Conservation (phyloP, 2,113 vertebrate genomes). For the Zosterops borbonicus region DNA sequence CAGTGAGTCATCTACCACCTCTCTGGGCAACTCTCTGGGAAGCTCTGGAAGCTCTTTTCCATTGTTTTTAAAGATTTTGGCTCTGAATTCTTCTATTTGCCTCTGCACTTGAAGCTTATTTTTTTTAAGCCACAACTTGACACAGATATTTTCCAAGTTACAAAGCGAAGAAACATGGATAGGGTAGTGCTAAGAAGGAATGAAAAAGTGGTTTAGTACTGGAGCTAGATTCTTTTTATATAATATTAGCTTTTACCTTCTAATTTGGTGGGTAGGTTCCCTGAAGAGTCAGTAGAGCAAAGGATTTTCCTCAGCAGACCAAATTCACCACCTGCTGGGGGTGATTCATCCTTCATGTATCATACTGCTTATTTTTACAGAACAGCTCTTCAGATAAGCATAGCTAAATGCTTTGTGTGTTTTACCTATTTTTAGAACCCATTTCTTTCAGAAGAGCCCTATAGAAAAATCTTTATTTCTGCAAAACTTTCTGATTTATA, state of each 20-base stretch:
- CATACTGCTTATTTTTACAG: not conserved
- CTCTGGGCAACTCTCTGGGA: not conserved
- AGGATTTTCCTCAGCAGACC: not conserved
- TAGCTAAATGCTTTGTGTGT: not conserved
- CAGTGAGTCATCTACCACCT: not conserved
- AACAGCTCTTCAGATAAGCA: not conserved
- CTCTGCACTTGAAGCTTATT: not conserved
- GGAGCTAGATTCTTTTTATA: not conserved
- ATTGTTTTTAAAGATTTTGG: not conserved
- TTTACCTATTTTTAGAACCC: not conserved
- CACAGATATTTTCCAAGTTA: not conserved
- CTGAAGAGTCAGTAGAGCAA: not conserved
- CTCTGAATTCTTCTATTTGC: not conserved
- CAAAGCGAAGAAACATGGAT: accelerated
- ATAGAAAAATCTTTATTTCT: not conserved
- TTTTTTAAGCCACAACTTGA: not conserved
- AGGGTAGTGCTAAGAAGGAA: not conserved
- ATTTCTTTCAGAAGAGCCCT: not conserved
- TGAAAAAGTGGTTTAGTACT: not conserved
- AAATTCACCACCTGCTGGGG: accelerated
- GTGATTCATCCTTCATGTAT: not conserved
- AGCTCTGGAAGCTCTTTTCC: not conserved
- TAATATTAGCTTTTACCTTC: not conserved
- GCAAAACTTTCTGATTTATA: not conserved
- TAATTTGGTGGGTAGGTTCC: not conserved